Conservation (phyloP, 1,140 invertebrate species). For the Halesus radiatus region DNA sequence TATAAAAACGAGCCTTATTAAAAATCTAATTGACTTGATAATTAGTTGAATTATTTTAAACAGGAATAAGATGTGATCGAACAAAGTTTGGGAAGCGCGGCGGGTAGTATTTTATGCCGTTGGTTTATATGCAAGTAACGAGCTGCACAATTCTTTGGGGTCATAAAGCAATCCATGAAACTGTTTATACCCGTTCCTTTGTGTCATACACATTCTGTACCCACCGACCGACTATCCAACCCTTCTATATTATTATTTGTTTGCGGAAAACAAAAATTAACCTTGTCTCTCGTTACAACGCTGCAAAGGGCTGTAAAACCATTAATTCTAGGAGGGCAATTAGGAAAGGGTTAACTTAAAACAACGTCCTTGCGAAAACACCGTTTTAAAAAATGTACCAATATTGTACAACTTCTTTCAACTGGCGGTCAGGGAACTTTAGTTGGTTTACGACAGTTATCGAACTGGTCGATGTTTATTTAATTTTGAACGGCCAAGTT, state of each 20-base stretch:
- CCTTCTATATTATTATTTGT: background rate
- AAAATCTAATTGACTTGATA: too few relatives aligned
- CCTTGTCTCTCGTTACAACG: background rate
- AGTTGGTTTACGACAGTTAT: background rate
- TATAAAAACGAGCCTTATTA: too few relatives aligned
- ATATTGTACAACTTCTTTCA: slow-evolving; percentile 1
- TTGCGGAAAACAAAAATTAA: slow-evolving; percentile 28
- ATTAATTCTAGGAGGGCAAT: slow-evolving; percentile 16
- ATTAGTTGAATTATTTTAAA: too few relatives aligned
- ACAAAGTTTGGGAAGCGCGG: background rate
- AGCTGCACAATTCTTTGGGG: slow-evolving; percentile 24
- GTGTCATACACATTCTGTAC: slow-evolving; percentile 2
- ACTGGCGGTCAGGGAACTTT: background rate
- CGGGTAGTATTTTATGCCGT: slow-evolving; percentile 10
- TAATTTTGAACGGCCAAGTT: background rate
- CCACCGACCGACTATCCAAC: background rate
- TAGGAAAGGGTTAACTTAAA: slow-evolving; percentile 8
- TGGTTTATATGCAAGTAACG: slow-evolving; percentile 23
- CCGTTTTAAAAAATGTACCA: too few relatives aligned
- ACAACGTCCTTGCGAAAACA: background rate
- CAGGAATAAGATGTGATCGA: too few relatives aligned
- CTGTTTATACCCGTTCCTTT: slow-evolving; percentile 9
- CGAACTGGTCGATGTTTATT: background rate
- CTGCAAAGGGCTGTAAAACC: background rate
- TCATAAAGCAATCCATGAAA: slow-evolving; percentile 16